Conservation (phyloP, 2,113 vertebrate species). For the Solenodon paradoxus region DNA sequence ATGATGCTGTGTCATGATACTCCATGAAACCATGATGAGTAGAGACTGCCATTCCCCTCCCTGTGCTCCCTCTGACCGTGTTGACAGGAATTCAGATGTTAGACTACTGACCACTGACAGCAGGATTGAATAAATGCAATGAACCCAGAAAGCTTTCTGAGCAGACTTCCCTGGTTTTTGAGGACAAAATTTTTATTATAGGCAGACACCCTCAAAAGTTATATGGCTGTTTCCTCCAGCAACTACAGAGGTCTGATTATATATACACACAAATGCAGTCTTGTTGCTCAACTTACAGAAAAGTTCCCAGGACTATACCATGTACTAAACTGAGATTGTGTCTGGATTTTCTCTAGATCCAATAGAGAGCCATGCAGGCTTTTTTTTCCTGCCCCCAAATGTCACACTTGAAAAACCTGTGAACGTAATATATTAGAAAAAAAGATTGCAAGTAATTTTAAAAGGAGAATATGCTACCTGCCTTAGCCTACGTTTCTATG, state of each 20-base stretch:
- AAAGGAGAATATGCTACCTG: not conserved
- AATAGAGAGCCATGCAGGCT: not conserved
- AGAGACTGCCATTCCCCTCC: not conserved
- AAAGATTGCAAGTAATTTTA: not conserved
- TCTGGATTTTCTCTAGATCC: not conserved
- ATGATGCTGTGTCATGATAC: no score
- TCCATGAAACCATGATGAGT: not conserved
- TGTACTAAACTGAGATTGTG: not conserved
- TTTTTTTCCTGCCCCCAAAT: not conserved
- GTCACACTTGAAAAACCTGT: not conserved
- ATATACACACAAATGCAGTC: not conserved
- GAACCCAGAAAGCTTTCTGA: not conserved
- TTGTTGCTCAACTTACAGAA: not conserved
- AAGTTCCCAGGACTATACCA: not conserved
- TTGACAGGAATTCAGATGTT: not conserved
- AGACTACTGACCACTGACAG: no score
- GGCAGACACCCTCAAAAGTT: not conserved
- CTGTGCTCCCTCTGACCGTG: rapidly evolving
- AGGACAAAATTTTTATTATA: not conserved
- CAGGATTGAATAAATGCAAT: rapidly evolving
- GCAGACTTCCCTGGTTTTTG: not conserved
- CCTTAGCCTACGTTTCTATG: not conserved
- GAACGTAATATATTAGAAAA: not conserved
- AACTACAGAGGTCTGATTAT: not conserved
- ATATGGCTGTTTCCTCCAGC: not conserved